A percentile compares a stretch with the other conserved stretches of the same genome.
Conservation (phyloP, 2,113 vertebrate species). For the Donacobius atricapilla region DNA sequence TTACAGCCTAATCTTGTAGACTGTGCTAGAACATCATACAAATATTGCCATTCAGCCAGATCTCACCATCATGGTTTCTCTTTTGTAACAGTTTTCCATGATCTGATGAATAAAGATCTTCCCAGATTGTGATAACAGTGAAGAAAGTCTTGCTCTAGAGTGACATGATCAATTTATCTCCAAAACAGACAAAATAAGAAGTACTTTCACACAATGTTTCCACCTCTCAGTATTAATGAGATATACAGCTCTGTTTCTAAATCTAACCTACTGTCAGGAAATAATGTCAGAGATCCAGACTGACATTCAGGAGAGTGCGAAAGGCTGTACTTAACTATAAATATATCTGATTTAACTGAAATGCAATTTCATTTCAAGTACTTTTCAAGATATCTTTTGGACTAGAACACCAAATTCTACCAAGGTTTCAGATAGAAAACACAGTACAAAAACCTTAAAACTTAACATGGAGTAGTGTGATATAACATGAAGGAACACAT, state of each 20-base stretch:
- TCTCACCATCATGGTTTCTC: background rate
- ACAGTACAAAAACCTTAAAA: background rate
- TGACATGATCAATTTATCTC: background rate
- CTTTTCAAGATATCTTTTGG: background rate
- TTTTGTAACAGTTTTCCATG: background rate
- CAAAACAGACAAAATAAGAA: background rate
- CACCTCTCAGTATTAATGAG: background rate
- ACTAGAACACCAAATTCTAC: background rate
- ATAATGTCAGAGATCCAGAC: background rate
- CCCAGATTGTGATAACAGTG: background rate
- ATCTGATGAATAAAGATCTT: background rate
- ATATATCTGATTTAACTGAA: background rate
- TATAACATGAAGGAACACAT: accelerated
- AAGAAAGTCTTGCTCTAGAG: background rate
- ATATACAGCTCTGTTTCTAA: background rate
- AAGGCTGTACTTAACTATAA: background rate
- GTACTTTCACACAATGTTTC: background rate
- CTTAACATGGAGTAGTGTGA: background rate
- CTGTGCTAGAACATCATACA: background rate
- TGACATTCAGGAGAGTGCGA: background rate
- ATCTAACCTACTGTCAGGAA: background rate
- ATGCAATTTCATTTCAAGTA: background rate
- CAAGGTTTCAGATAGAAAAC: background rate
- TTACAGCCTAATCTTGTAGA: background rate
- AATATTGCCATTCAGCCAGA: background rate